A percentile compares a stretch with the other conserved stretches of the same genome.
phyloP scores from a whole-genome alignment of 2,797 vertebrate genomes.

The Scyliorhinus canicula region DNA sequence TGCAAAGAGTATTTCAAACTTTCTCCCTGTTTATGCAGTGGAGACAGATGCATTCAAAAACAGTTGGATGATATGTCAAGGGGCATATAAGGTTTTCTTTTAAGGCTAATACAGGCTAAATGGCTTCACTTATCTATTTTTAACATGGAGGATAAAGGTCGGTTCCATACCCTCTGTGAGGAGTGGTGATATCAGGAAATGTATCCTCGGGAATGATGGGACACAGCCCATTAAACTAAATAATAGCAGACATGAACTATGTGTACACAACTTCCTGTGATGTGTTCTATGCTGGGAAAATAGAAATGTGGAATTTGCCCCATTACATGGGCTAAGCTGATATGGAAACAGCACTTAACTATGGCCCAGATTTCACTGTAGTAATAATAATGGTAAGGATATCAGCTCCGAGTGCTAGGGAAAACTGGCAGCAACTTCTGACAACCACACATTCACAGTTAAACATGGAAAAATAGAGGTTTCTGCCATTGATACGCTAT shows the following conservation, averaged over 20 bases:
- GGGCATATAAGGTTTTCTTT: not conserved
- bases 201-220: not conserved
- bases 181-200: not conserved
- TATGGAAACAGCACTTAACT: not conserved
- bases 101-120: not conserved
- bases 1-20: not conserved
- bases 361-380: not conserved
- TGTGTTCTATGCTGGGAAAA: not conserved
- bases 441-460: not conserved
- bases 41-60: not conserved
- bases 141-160: not conserved
- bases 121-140: not conserved
- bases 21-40: not conserved
- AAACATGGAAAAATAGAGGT: not conserved
- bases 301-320: not conserved
- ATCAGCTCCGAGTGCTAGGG: not conserved
- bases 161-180: not conserved
- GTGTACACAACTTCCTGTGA: not conserved
- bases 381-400: not conserved
- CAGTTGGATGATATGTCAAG: not conserved
- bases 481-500: not conserved
- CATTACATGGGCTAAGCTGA: too few species aligned
- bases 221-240: constrained; percentile 1
- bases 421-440: not conserved
- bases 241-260: not conserved